Evolutionary conservation across 2,888 invertebrate genomes (phyloP), one percentile per base, ranked within the genome.

Genomic region (Athalia cordata): DNA sequence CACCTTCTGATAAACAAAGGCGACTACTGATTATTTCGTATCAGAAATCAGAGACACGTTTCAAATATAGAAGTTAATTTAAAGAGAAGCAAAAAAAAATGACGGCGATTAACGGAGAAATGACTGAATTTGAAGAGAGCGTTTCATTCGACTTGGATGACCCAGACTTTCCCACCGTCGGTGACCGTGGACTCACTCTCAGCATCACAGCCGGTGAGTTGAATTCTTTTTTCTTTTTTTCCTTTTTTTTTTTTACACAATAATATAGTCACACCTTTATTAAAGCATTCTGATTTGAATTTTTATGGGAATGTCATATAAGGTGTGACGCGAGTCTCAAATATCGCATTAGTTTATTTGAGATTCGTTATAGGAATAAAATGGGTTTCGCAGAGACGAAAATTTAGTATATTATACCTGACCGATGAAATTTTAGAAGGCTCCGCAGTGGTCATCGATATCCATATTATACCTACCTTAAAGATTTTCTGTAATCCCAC

Each of bases 101-200:
- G 75, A 75, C 62, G 15, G 1, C 64, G 76, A 85, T 84, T 81
- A 85, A 85, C 80, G 84, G 84, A 75, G 82, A 82, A 49, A 80
- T 89, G 80, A 89, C 89, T 77, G 89, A 89, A 81, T 89, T 88
- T 80, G 89, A 89, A 79, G 89, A 89, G 83, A 89, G 82, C 81
- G 84, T 89, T 78, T 87, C 84, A 78, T 89, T 89, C 82, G 89
- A 89, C 81, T 82, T 86, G 78, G 89, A 89, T 77, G 89, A 89
- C 83, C 89, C 89, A 74, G 89, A 89, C 81, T 89, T 89, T 82
- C 86, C 87, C 15, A 86, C 88, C 7, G 49, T 61, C 3, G 61
- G 49, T 43, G 75, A 75, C 5, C 75, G 64, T n/a, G 50, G 50
- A n/a, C 50, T 62, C 64, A 75, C 50, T 43, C 64, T 75, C 64